These are phyloP conservation scores for Holotrichia oblita DNA, from an alignment of 1,140 invertebrate species.

Conservation along the genomic window DNA sequence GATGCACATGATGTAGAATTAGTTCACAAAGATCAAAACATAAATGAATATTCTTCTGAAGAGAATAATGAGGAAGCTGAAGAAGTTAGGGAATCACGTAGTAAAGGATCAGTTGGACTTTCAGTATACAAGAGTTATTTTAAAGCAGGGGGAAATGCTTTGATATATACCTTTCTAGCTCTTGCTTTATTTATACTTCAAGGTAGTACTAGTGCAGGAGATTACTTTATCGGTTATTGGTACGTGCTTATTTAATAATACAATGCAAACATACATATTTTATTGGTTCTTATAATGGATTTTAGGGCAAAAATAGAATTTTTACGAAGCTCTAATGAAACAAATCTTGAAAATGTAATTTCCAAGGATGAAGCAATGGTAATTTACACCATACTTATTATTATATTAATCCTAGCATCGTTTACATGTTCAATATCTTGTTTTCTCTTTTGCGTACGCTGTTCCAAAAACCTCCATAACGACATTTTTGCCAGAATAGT, in stretches of 20 bases:
- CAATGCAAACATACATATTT: not conserved
- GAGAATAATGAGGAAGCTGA: conserved; percentile 31
- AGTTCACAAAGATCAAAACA: conserved; percentile 41
- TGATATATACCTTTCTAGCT: conserved; percentile 52
- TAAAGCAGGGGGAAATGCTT: conserved; percentile 65
- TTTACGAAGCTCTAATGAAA: not conserved
- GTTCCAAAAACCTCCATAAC: conserved; percentile 73
- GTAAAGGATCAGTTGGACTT: conserved; percentile 67
- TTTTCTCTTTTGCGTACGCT: conserved; percentile 35
- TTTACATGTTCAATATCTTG: conserved; percentile 33
- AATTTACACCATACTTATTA: conserved; percentile 14
- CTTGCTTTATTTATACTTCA: conserved; percentile 59
- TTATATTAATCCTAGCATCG: conserved; percentile 27
- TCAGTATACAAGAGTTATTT: conserved; percentile 71
- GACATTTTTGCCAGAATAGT: conserved; percentile 70
- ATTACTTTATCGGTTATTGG: conserved; percentile 60
- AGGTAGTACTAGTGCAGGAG: conserved; percentile 67
- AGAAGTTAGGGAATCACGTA: conserved; percentile 50
- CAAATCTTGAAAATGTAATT: not conserved
- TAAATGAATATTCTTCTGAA: conserved; percentile 29
- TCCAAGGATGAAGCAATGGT: conserved; percentile 4
- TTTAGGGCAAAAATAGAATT: conserved; percentile 24
- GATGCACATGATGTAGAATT: conserved; percentile 60
- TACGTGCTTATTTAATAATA: not conserved
- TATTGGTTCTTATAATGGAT: not conserved